Evolutionary conservation across 2,888 invertebrate genomes (phyloP).

Genomic region (Brachypterus glaber): DNA sequence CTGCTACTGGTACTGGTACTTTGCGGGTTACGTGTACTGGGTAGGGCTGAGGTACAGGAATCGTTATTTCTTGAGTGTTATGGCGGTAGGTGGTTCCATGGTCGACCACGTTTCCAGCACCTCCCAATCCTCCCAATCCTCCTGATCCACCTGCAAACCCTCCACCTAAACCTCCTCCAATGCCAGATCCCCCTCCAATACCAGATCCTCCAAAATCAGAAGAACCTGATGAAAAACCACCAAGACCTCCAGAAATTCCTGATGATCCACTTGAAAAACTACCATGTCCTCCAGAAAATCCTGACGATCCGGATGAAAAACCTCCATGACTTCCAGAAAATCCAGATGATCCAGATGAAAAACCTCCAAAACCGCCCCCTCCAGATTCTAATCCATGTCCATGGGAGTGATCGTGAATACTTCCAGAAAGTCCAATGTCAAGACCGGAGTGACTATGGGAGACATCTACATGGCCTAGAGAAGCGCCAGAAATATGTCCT

Average conservation of each 20-base stretch:
- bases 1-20: slow-evolving; percentile 29
- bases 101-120: slow-evolving; percentile 16
- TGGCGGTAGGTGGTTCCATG: slow-evolving; percentile 30
- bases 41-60: slow-evolving; percentile 31
- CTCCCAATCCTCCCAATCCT: slow-evolving; percentile 10
- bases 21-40: slow-evolving; percentile 28
- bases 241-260: not conserved
- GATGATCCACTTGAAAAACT: not conserved
- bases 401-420: slow-evolving; percentile 3
- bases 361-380: not conserved
- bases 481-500: slow-evolving; percentile 5
- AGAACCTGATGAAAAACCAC: not conserved
- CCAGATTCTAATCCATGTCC: slow-evolving; percentile 4
- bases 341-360: too few species aligned
- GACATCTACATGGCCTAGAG: not conserved
- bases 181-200: slow-evolving; percentile 2
- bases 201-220: slow-evolving; percentile 9
- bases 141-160: slow-evolving; percentile 4
- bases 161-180: slow-evolving; percentile 12
- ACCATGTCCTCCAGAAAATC: not conserved
- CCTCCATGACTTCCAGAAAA: not conserved
- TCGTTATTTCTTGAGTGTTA: slow-evolving; percentile 26
- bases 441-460: slow-evolving; percentile 1
- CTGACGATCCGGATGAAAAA: not conserved
- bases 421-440: slow-evolving; percentile 8